Evolutionary conservation across 1,140 invertebrate genomes (phyloP).

Genomic region (Euglossa dilemma): DNA sequence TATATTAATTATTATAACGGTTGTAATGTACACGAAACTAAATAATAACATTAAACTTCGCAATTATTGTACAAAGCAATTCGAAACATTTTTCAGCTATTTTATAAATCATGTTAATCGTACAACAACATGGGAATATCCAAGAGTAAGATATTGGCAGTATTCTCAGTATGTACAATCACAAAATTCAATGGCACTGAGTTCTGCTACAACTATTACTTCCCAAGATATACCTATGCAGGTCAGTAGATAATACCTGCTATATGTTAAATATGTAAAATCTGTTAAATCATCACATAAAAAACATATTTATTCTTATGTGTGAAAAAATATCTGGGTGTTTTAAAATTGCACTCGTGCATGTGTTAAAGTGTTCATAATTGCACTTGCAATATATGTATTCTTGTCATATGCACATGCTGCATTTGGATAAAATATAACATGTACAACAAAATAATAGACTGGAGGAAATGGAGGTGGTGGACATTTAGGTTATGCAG

Average conservation of each 20-base stretch:
- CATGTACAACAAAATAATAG: slow-evolving; percentile 71
- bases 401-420: slow-evolving; percentile 74
- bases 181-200: slow-evolving; percentile 77
- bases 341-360: slow-evolving; percentile 22
- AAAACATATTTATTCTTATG: neutral
- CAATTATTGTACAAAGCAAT: neutral
- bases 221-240: slow-evolving; percentile 84
- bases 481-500: slow-evolving; percentile 79
- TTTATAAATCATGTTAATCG: slow-evolving; percentile 89
- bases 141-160: slow-evolving; percentile 84
- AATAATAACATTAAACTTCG: neutral
- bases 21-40: neutral
- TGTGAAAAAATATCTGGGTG: neutral
- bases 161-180: slow-evolving; percentile 78
- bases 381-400: slow-evolving; percentile 45
- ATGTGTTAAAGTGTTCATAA: slow-evolving; percentile 18
- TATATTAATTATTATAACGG: neutral
- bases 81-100: slow-evolving; percentile 83
- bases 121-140: slow-evolving; percentile 88
- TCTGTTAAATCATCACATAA: neutral
- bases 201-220: slow-evolving; percentile 80
- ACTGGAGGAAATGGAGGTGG: slow-evolving; percentile 76
- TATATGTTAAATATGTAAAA: neutral
- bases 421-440: slow-evolving; percentile 76
- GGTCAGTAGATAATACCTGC: slow-evolving; percentile 75